Base-by-base conservation (phyloP, 2,797 vertebrate species). In the Myripristis murdjan region DNA sequence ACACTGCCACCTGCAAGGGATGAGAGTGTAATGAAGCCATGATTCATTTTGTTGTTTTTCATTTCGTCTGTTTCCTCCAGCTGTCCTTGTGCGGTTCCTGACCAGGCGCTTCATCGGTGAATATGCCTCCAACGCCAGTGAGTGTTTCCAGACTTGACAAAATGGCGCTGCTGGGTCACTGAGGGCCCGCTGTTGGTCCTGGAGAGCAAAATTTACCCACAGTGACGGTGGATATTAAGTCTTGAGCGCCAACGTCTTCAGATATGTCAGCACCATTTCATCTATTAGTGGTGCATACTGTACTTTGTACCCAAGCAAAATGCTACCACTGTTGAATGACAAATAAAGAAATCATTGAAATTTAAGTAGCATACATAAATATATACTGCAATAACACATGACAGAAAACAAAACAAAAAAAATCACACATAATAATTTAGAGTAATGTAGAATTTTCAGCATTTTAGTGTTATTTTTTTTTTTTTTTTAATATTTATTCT, bases 81-180 rank as follows among this genome's bases (percentile, higher is more conserved):
- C 92, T 65, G 90, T 93, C 78, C 87, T 93, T 0, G 92, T 94
- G 74, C 82, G 92, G 47, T 93, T 94, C 81, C 81, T 93, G 84
- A 94, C 92, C 77, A 87, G 90, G 23, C 87, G 92, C 60, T 93
- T 94, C 79, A 94, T 93, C 16, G 91, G 93, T 7, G 93, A 94
- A 85, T 94, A 93, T 9, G 92, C 91, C 56, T 93, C 93, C 0
- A 91, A 94, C 11, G 55, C 89, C 73, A 93, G 92, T 92, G 83
- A 91, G 92, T 90, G 78, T 58, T 79, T 72, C 67, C 77, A 71
- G 70, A 62, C 65, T 64, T 67, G 20, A 63, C 53, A 31, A 24
- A 23, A 16, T 8, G 44, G 3, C 51, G 41, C 26, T 16, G 12
- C 10, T 20, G 26, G 11, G 6, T 31, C 3, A 7, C 7, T 18